Conservation (phyloP, 1,140 invertebrate species). For the Monomorium pharaonis region DNA sequence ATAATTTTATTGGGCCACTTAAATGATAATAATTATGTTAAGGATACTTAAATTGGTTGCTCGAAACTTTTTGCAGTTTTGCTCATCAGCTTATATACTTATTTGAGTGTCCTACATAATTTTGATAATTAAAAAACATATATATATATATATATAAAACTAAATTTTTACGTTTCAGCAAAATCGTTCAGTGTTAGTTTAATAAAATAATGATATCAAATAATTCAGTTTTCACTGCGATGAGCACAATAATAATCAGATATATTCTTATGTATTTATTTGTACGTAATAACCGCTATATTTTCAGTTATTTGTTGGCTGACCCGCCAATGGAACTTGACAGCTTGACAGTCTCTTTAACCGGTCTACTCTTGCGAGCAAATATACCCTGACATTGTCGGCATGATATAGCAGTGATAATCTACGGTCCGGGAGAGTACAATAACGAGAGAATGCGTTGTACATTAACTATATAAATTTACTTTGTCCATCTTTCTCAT, state of each 20-base stretch:
- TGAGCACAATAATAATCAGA: neutral
- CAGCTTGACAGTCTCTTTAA: conserved; percentile 37
- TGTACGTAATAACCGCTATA: neutral
- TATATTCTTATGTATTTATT: conserved; percentile 5
- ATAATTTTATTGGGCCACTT: too few species aligned
- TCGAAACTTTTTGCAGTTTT: too few species aligned
- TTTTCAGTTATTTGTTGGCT: neutral
- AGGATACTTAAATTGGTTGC: too few species aligned
- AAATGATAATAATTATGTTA: too few species aligned
- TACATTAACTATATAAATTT: conserved; percentile 58
- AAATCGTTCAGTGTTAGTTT: too few species aligned
- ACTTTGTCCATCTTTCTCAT: conserved; percentile 35
- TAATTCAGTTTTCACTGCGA: neutral
- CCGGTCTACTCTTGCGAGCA: conserved; percentile 18
- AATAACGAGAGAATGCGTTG: conserved; percentile 28
- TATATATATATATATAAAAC: too few species aligned
- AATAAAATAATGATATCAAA: neutral
- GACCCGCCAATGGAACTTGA: conserved; percentile 37
- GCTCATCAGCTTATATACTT: too few species aligned
- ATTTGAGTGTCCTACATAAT: too few species aligned
- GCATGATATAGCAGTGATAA: conserved; percentile 40
- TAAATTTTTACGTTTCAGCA: too few species aligned
- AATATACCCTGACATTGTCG: conserved; percentile 32
- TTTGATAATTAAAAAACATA: too few species aligned
- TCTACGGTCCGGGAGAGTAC: conserved; percentile 27